Conservation (phyloP, 2,113 vertebrate species). For the Lepus americanus region DNA sequence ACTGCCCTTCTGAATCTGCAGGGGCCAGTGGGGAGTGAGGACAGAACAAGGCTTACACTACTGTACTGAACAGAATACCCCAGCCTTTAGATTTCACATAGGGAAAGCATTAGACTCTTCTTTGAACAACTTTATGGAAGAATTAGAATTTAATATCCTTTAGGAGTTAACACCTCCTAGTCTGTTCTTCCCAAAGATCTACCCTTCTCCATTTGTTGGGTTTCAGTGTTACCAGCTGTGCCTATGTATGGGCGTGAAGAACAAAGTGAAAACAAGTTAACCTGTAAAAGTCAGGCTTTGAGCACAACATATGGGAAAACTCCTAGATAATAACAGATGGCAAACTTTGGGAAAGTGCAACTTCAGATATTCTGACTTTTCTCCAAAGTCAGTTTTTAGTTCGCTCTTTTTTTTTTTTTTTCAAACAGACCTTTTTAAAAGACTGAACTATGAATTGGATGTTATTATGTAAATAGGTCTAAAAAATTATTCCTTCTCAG, state of each 20-base stretch:
- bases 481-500: conserved; percentile 44
- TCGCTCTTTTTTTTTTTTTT: conserved; percentile 15
- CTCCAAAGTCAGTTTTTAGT: conserved; percentile 60
- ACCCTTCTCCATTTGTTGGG: neutral
- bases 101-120: neutral
- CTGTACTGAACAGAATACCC: neutral
- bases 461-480: conserved; percentile 57
- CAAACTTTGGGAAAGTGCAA: conserved; percentile 62
- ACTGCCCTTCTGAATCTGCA: conserved; percentile 72
- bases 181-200: neutral
- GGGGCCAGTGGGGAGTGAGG: neutral
- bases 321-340: conserved; percentile 69
- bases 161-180: neutral
- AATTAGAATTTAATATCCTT: neutral
- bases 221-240: conserved; percentile 46
- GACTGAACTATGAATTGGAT: conserved; percentile 54
- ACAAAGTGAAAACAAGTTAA: conserved; percentile 71
- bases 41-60: neutral
- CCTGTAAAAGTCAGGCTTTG: conserved; percentile 56
- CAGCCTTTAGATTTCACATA: neutral
- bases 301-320: conserved; percentile 1
- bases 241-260: conserved; percentile 60
- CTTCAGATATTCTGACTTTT: conserved; percentile 66
- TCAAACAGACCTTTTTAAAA: conserved; percentile 28
- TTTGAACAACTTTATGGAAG: neutral